Conservation (phyloP, 2,113 vertebrate species). For the Phalacrocorax carbo region DNA sequence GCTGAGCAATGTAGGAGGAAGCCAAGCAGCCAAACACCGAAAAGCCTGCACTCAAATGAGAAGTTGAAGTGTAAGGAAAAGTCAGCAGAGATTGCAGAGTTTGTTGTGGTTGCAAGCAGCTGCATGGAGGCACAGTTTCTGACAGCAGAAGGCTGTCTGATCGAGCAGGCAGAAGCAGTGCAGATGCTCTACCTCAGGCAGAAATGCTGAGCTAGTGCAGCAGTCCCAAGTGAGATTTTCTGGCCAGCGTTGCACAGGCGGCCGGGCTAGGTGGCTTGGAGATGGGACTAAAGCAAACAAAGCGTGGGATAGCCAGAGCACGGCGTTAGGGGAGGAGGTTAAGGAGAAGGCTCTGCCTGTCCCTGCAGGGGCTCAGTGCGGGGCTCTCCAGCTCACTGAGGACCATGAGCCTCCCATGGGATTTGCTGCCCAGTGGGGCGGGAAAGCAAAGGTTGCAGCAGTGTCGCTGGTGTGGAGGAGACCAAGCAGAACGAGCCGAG, state of each 20-base stretch:
- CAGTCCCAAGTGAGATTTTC: background rate
- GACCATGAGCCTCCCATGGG: fast-evolving
- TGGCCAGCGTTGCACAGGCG: background rate
- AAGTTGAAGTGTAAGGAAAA: background rate
- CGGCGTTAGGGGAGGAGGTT: background rate
- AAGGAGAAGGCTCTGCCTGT: background rate
- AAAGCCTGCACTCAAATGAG: background rate
- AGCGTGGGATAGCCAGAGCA: background rate
- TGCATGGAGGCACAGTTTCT: fast-evolving
- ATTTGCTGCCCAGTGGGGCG: background rate
- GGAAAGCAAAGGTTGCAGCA: fast-evolving
- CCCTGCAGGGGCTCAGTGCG: fast-evolving
- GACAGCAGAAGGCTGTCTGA: background rate
- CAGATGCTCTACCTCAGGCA: background rate
- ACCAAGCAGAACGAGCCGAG: fast-evolving
- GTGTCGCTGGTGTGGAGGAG: fast-evolving
- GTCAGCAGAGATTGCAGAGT: background rate
- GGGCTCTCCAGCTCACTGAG: background rate
- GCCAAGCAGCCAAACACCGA: background rate
- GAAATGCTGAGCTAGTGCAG: background rate
- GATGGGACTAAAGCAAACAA: background rate
- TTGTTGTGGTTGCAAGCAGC: background rate
- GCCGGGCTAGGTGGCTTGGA: background rate
- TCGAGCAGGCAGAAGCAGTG: background rate
- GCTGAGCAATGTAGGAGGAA: background rate